These are phyloP conservation scores for Chionoecetes opilio DNA, from an alignment of 1,140 invertebrate species.

Conservation along the genomic window DNA sequence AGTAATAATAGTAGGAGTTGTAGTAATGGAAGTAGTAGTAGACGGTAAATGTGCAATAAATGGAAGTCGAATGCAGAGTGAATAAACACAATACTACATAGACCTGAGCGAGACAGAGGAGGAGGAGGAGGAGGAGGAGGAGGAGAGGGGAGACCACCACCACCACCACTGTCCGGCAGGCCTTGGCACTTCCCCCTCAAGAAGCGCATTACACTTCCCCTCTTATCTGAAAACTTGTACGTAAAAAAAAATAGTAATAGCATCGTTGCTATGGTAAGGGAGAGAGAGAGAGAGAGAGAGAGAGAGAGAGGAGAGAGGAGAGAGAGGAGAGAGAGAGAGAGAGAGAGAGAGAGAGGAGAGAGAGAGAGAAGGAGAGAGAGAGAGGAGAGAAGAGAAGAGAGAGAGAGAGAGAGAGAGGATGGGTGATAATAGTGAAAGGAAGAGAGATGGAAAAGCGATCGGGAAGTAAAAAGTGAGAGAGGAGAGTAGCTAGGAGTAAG, in stretches of 20 bases:
- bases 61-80: too few species aligned
- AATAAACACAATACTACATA: too few species aligned
- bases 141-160: not conserved
- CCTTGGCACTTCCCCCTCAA: conserved; percentile 68
- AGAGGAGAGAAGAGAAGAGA: conserved; percentile 34
- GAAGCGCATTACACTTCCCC: conserved; percentile 62
- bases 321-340: conserved; percentile 5
- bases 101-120: not conserved
- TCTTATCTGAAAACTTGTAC: conserved; percentile 69
- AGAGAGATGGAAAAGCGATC: not conserved
- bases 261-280: conserved; percentile 57
- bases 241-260: conserved; percentile 63
- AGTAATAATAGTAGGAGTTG: not conserved
- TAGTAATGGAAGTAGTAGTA: too few species aligned
- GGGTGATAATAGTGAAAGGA: too few species aligned
- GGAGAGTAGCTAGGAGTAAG: not conserved
- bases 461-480: conserved; percentile 31
- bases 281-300: conserved; percentile 52
- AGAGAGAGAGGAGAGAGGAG: not conserved
- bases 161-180: conserved; percentile 19
- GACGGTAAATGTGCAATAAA: too few species aligned
- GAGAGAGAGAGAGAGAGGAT: conserved; percentile 6
- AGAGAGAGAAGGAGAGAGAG: conserved; percentile 43
- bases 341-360: conserved; percentile 51
- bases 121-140: not conserved